Percentiles rank a stretch among this genome's conserved stretches.
These are phyloP conservation scores for Graptemys geographica DNA, from an alignment of 2,797 vertebrate species.

Conservation along the genomic window DNA sequence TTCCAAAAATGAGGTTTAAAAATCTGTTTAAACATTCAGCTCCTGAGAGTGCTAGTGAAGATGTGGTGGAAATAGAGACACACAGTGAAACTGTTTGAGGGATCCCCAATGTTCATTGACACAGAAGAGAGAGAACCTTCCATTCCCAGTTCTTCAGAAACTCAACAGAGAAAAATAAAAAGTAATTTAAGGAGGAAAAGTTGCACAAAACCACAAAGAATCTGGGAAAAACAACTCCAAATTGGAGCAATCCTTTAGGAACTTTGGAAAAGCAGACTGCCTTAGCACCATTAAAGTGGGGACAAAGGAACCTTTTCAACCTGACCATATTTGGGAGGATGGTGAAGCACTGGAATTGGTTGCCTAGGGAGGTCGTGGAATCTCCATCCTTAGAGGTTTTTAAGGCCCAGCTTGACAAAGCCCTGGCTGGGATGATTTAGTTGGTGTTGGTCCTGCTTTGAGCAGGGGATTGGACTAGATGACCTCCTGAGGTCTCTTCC, in stretches of 20 bases:
- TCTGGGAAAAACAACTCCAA: slow-evolving; percentile 20
- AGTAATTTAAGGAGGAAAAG: neutral
- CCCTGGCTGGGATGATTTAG: too few species aligned
- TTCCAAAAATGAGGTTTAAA: neutral
- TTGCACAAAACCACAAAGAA: neutral
- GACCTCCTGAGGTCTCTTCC: too few species aligned
- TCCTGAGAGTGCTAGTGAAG: neutral
- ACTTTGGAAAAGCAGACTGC: slow-evolving; percentile 36
- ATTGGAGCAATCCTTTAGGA: slow-evolving; percentile 35
- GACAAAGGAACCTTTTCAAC: slow-evolving; percentile 19
- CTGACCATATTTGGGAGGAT: neutral
- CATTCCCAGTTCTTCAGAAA: slow-evolving; percentile 10
- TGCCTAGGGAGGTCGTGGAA: too few species aligned
- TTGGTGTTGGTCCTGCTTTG: too few species aligned
- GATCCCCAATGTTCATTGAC: neutral
- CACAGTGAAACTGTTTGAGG: neutral
- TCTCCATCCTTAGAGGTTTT: too few species aligned
- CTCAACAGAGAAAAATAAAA: slow-evolving; percentile 23
- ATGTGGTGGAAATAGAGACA: neutral
- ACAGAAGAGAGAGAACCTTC: neutral
- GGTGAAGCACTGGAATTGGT: too few species aligned
- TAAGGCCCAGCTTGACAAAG: too few species aligned
- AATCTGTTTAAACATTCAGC: neutral
- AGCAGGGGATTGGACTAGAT: too few species aligned
- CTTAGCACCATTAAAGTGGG: neutral